Percentiles rank a stretch among this genome's conserved stretches.
Conservation (phyloP, 2,888 invertebrate species). For the Aricia artaxerxes region DNA sequence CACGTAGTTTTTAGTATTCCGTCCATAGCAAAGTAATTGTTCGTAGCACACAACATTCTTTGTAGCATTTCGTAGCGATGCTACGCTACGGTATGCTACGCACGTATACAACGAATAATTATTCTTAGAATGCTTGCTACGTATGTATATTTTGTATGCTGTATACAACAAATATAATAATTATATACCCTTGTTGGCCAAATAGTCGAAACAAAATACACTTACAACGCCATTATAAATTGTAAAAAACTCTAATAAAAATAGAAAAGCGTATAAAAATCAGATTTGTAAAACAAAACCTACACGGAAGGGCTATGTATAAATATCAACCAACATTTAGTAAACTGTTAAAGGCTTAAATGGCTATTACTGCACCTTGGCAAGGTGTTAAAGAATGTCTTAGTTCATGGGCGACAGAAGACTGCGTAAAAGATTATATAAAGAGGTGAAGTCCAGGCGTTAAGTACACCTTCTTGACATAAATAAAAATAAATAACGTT, state of each 20-base stretch:
- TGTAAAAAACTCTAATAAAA: background rate
- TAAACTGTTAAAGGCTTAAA: background rate
- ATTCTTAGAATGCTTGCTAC: too few species aligned
- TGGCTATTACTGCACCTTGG: background rate
- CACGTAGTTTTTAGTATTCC: background rate
- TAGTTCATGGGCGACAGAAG: background rate
- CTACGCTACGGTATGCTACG: too few species aligned
- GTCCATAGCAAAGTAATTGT: too few species aligned
- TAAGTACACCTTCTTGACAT: constrained; percentile 12
- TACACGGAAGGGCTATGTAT: background rate
- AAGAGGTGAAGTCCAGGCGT: background rate
- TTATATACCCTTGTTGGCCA: too few species aligned
- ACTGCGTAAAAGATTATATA: background rate
- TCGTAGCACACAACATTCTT: background rate
- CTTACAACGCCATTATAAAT: too few species aligned
- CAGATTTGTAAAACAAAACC: background rate
- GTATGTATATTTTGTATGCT: too few species aligned
- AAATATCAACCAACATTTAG: background rate
- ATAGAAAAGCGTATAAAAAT: background rate
- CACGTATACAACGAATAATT: too few species aligned
- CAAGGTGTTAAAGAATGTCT: background rate
- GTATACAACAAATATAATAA: too few species aligned
- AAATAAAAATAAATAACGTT: background rate
- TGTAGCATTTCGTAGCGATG: background rate
- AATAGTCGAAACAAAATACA: too few species aligned